Evolutionary conservation across 2,113 vertebrate species (phyloP).

Genomic region (Scopus umbretta): DNA sequence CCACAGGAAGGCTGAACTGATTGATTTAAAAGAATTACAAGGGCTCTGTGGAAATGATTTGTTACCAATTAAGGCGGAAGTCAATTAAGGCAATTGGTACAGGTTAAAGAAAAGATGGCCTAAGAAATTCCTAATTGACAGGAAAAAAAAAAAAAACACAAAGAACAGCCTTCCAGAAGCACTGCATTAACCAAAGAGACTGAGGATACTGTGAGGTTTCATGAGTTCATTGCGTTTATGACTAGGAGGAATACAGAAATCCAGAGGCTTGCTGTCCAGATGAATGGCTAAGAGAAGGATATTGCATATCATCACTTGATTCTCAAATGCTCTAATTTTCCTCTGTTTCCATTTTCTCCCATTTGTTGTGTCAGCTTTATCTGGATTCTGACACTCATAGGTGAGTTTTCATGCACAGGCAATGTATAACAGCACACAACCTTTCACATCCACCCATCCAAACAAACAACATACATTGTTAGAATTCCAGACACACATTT

Average conservation of each 20-base stretch:
- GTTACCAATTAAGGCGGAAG: slow-evolving; percentile 61
- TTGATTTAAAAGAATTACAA: slow-evolving; percentile 27
- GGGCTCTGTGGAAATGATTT: slow-evolving; percentile 53
- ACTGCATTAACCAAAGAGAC: background rate
- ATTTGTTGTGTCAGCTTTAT: background rate
- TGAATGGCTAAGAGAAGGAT: background rate
- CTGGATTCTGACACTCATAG: background rate
- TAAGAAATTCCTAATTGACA: slow-evolving; percentile 51
- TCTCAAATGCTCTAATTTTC: background rate
- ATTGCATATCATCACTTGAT: background rate
- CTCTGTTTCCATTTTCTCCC: background rate
- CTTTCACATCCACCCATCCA: background rate
- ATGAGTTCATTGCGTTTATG: background rate
- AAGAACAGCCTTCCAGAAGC: background rate
- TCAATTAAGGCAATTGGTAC: slow-evolving; percentile 64
- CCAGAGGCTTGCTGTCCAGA: background rate
- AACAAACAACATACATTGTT: background rate
- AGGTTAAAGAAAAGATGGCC: slow-evolving; percentile 57
- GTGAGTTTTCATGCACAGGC: background rate
- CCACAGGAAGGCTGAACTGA: background rate
- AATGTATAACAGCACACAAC: background rate
- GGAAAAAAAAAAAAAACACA: background rate
- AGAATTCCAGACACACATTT: background rate
- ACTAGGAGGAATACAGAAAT: background rate
- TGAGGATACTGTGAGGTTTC: background rate